These are phyloP conservation scores for Pogona vitticeps DNA, from an alignment of 2,113 vertebrate genomes.

Conservation along the genomic window DNA sequence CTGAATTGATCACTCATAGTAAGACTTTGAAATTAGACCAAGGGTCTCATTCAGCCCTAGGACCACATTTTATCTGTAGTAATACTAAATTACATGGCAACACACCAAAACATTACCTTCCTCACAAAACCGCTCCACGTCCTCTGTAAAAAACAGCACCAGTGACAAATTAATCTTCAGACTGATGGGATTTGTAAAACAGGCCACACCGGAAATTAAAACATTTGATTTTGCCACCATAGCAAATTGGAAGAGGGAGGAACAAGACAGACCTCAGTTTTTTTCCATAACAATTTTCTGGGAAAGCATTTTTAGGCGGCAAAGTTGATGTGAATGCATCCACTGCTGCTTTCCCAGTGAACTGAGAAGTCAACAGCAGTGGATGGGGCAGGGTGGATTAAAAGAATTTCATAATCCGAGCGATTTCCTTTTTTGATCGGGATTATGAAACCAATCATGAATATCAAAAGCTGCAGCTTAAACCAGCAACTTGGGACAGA, in stretches of 20 bases:
- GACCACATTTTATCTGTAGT: background rate
- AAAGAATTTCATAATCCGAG: slow-evolving; percentile 75
- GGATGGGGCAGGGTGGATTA: slow-evolving; percentile 58
- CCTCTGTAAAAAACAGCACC: background rate
- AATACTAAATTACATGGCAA: background rate
- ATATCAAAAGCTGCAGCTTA: slow-evolving; percentile 72
- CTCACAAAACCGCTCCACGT: background rate
- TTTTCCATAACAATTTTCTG: background rate
- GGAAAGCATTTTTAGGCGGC: slow-evolving; percentile 38
- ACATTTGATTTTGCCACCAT: background rate
- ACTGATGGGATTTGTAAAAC: background rate
- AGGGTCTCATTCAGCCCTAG: background rate
- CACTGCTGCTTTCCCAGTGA: background rate
- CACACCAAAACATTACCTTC: background rate
- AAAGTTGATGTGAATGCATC: slow-evolving; percentile 37
- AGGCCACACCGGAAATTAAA: slow-evolving; percentile 6
- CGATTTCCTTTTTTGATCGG: slow-evolving; percentile 69
- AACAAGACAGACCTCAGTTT: background rate
- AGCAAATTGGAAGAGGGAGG: background rate
- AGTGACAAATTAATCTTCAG: background rate
- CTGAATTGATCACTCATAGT: too few species aligned
- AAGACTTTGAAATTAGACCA: too few species aligned
- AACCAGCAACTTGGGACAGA: slow-evolving; percentile 38
- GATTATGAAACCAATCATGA: slow-evolving; percentile 78
- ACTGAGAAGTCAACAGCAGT: background rate